Evolutionary conservation across 2,797 vertebrate genomes (phyloP).

Genomic region (Cuniculus paca): DNA sequence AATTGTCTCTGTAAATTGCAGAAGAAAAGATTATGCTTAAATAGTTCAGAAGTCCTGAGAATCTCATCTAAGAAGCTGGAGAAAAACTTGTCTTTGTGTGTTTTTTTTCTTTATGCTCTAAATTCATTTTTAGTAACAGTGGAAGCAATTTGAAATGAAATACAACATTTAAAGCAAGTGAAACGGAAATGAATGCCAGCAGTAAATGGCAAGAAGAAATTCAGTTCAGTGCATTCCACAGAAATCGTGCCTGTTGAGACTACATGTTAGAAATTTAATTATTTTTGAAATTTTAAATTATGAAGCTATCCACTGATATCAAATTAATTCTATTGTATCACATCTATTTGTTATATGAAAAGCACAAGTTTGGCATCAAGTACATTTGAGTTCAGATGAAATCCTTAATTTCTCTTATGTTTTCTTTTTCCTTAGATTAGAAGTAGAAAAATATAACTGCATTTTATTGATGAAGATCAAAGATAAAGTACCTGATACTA

Average conservation of each 20-base stretch:
- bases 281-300: slow-evolving; percentile 30
- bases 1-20: slow-evolving; percentile 71
- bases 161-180: slow-evolving; percentile 61
- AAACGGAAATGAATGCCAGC: background rate
- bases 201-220: background rate
- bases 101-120: slow-evolving; percentile 62
- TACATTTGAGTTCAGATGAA: background rate
- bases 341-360: background rate
- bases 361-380: background rate
- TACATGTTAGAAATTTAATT: background rate
- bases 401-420: background rate
- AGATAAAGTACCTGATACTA: background rate
- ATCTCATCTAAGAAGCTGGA: slow-evolving; percentile 79
- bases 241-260: background rate
- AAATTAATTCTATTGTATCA: slow-evolving; percentile 25
- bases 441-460: background rate
- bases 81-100: slow-evolving; percentile 76
- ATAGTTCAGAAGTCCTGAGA: slow-evolving; percentile 83
- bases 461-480: slow-evolving; percentile 37
- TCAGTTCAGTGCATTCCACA: background rate
- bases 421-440: background rate
- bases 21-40: slow-evolving; percentile 76
- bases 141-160: slow-evolving; percentile 74
- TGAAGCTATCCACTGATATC: background rate
- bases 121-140: slow-evolving; percentile 67